A percentile compares a stretch with the other conserved stretches of the same genome.
These are phyloP conservation scores for Rhopalosiphum maidis DNA, from an alignment of 1,140 invertebrate genomes.

Conservation along the genomic window DNA sequence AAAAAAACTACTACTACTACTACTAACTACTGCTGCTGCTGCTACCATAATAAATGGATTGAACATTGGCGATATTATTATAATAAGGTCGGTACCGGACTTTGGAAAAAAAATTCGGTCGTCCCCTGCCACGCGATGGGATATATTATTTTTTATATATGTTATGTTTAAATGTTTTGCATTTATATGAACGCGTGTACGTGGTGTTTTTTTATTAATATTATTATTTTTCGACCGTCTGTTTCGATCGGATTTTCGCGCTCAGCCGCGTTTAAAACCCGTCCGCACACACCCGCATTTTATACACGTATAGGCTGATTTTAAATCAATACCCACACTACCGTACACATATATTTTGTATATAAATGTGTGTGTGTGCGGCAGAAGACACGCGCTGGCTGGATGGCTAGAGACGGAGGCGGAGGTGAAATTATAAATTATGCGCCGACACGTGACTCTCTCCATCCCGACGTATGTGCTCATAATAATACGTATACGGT, in stretches of 20 bases:
- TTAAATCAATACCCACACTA: conserved; percentile 36
- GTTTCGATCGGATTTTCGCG: conserved; percentile 14
- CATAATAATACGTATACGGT: neutral
- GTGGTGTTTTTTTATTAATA: conserved; percentile 25
- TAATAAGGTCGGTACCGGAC: conserved; percentile 3
- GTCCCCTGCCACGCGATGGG: neutral
- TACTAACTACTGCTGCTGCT: too few relatives aligned
- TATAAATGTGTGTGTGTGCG: too few relatives aligned
- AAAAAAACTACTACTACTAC: too few relatives aligned
- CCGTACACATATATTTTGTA: neutral
- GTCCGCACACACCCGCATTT: neutral
- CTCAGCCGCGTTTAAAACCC: neutral
- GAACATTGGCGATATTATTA: neutral
- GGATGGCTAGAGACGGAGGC: neutral
- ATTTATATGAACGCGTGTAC: conserved; percentile 36
- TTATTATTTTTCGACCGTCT: neutral
- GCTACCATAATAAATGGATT: neutral
- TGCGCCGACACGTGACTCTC: conserved; percentile 39
- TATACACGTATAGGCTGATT: neutral
- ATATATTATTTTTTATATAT: neutral
- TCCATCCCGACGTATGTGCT: neutral
- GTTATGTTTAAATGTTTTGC: conserved; percentile 33
- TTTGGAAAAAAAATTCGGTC: neutral
- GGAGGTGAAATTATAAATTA: conserved; percentile 53
- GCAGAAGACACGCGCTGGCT: neutral